Percentiles rank a stretch among this genome's conserved stretches.
phyloP scores from a whole-genome alignment of 1,140 invertebrate species.

The Rhagoletis zephyria region DNA sequence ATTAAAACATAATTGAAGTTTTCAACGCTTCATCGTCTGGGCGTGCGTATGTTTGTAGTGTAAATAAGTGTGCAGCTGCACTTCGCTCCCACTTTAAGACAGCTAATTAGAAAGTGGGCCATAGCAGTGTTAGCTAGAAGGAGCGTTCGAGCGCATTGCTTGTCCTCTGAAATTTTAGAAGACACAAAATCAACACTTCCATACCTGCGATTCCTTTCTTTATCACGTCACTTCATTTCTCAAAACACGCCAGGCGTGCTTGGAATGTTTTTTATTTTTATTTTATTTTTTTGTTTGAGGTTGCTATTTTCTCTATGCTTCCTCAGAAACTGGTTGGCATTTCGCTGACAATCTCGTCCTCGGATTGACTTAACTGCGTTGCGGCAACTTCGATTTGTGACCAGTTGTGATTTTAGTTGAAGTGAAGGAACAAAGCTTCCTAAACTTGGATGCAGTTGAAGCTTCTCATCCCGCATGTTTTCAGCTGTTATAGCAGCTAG shows the following conservation, averaged over 20 bases:
- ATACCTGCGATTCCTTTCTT: background rate
- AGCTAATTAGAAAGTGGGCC: background rate
- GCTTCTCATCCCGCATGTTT: no score
- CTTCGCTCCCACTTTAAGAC: background rate
- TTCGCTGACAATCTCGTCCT: background rate
- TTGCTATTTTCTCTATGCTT: no score
- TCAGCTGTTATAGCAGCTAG: no score
- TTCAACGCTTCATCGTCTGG: constrained; percentile 47
- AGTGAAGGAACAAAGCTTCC: no score
- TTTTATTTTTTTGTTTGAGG: no score
- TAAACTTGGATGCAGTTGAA: no score
- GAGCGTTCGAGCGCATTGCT: background rate
- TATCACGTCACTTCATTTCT: background rate
- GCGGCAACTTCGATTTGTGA: background rate
- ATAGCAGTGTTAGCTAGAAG: background rate
- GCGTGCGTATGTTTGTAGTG: background rate
- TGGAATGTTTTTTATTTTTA: no score
- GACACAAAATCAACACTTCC: constrained; percentile 1
- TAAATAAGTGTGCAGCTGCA: background rate
- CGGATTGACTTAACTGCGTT: background rate
- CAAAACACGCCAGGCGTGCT: no score
- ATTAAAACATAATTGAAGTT: constrained; percentile 55
- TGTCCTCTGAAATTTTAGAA: constrained; percentile 4
- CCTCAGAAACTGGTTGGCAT: background rate
- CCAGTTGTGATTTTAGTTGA: no score